Evolutionary conservation across 1,140 invertebrate genomes (phyloP), one percentile per base, ranked within the genome.

Genomic region (Megathymus violae): DNA sequence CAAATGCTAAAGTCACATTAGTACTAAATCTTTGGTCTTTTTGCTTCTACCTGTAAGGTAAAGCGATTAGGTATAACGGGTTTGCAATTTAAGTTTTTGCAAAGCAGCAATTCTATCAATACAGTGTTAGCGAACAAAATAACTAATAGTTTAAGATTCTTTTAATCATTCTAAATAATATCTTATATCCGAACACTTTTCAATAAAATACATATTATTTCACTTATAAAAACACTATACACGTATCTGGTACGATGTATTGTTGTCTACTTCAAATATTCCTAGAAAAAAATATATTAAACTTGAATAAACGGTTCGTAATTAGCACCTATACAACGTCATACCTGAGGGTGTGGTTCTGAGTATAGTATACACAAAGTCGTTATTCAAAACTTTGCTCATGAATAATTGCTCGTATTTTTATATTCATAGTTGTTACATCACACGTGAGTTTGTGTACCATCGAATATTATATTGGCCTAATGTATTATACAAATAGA

Each of bases 131-230:
- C 14, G 22, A 11, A 58, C 19, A 44, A 58, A 17, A 44, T 22
- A 27, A 44, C 52, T 13, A n/a, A n/a, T n/a, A n/a, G 52, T 58
- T 44, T 36, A 17, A 10, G 27, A 47, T 19, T 47, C 43, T 59
- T 59, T 58, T 59, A 47, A 43, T 47, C 16, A 11, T 17, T 59
- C 11, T 1, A 36, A 59, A 59, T 59, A 59, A 46, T 38, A 31
- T 13, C 67, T 47, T 69, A 61, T 44, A 61, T 66, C 69, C 71
- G n/a, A 67, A 71, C 51, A 56, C 59, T 59, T 50, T 46, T 59
- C 43, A 5, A 22, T 22, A 22, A 2, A 3, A 22, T 22, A 22
- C 19, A 22, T 22, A 22, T n/a, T n/a, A n/a, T 31, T 7, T 31
- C 4, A 9, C 4, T 31, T 31, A 22, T 22, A 7, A 7, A 31